Conservation (phyloP, 1,140 invertebrate species). For the Andricus grossulariae region DNA sequence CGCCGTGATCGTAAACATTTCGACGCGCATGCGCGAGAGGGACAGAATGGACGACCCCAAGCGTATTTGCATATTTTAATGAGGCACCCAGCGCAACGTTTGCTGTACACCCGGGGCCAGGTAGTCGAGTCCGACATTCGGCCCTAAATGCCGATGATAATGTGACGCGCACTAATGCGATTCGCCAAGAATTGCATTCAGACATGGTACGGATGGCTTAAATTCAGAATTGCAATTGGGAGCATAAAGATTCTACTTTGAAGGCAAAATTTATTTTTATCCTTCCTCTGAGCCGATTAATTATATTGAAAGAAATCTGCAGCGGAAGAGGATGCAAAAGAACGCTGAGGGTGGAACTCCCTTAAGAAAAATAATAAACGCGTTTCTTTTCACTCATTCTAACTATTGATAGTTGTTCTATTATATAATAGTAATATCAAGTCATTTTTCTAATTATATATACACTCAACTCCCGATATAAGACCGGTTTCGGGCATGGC, state of each 20-base stretch:
- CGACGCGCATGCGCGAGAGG: slow-evolving; percentile 60
- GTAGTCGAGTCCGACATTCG: slow-evolving; percentile 50
- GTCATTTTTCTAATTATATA: too few relatives aligned
- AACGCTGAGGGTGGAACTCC: slow-evolving; percentile 18
- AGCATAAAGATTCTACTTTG: slow-evolving; percentile 14
- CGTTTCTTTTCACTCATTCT: too few relatives aligned
- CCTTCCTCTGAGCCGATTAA: slow-evolving; percentile 57
- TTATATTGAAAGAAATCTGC: slow-evolving; percentile 59
- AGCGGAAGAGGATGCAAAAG: slow-evolving; percentile 67
- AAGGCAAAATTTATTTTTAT: slow-evolving; percentile 26
- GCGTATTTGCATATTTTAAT: slow-evolving; percentile 76
- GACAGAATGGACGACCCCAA: slow-evolving; percentile 57
- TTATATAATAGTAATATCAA: too few relatives aligned
- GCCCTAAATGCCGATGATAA: slow-evolving; percentile 67
- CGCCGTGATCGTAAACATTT: slow-evolving; percentile 74
- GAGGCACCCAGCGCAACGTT: slow-evolving; percentile 63
- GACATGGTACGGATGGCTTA: too few relatives aligned
- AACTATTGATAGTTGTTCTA: too few relatives aligned
- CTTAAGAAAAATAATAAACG: too few relatives aligned
- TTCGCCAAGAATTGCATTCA: slow-evolving; percentile 23
- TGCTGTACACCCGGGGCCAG: slow-evolving; percentile 57
- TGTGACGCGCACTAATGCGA: slow-evolving; percentile 56
- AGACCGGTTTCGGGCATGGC: too few relatives aligned
- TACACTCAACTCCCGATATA: too few relatives aligned
- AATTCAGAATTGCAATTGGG: slow-evolving; percentile 43